phyloP scores from a whole-genome alignment of 2,797 vertebrate species.

The Lepilemur ruficaudatus region DNA sequence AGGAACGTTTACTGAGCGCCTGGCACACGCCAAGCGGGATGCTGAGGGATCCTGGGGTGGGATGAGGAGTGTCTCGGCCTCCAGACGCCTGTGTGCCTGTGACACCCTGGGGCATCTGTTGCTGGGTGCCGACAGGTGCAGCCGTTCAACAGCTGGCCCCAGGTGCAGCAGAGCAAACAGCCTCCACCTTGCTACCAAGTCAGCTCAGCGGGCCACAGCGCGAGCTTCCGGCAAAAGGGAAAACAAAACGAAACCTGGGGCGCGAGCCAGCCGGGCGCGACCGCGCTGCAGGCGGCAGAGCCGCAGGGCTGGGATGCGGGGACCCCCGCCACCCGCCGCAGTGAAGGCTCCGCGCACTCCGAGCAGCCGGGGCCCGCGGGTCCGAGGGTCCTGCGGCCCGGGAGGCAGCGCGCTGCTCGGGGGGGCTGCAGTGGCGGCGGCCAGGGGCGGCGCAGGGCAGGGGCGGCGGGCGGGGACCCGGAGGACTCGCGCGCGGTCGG shows the following conservation, averaged over 20 bases:
- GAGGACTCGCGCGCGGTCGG: background rate
- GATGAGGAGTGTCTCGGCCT: background rate
- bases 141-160: conserved; percentile 70
- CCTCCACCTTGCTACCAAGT: conserved; percentile 38
- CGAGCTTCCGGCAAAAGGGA: background rate
- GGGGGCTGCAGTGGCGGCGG: background rate
- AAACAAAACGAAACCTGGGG: conserved; percentile 32
- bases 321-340: background rate
- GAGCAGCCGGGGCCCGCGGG: background rate
- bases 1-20: background rate
- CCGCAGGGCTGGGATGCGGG: background rate
- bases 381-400: background rate
- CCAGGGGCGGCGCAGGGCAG: background rate
- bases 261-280: background rate
- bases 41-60: background rate
- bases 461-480: background rate
- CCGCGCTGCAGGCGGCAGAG: background rate
- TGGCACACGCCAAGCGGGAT: background rate
- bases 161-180: conserved; percentile 40
- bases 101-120: conserved; percentile 65
- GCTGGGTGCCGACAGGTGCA: conserved; percentile 44
- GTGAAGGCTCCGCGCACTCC: background rate
- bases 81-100: background rate
- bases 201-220: background rate
- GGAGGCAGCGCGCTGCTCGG: background rate